These are phyloP conservation scores for Uria lomvia DNA, from an alignment of 2,113 vertebrate genomes.

Conservation along the genomic window DNA sequence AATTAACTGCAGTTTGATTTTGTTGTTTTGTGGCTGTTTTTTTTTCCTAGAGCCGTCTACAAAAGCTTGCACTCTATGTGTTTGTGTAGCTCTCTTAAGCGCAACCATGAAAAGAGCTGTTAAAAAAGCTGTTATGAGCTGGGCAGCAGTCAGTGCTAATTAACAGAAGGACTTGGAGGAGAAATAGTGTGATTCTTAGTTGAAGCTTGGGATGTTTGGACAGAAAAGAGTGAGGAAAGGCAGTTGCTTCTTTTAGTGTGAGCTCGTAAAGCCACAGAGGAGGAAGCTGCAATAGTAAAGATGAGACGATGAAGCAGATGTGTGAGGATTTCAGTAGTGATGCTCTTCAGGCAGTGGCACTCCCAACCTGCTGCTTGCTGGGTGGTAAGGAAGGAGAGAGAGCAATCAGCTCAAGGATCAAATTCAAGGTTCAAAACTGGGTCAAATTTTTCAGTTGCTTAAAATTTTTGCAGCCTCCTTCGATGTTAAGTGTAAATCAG, in stretches of 20 bases:
- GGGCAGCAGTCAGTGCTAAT: neutral
- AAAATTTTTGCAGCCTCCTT: neutral
- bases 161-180: neutral
- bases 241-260: neutral
- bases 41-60: neutral
- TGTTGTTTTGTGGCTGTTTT: neutral
- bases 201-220: neutral
- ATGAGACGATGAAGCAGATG: neutral
- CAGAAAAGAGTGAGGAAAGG: neutral
- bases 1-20: neutral
- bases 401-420: neutral
- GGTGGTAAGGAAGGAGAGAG: neutral
- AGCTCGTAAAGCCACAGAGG: neutral
- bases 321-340: neutral
- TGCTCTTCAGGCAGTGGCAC: neutral
- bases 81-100: neutral
- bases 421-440: neutral
- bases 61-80: neutral
- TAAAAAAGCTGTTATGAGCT: neutral
- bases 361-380: neutral
- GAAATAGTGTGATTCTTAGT: neutral
- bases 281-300: neutral
- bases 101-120: neutral
- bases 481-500: neutral
- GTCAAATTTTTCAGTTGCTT: neutral